Base-by-base conservation (phyloP, 2,888 invertebrate species). In the Tigriopus californicus region DNA sequence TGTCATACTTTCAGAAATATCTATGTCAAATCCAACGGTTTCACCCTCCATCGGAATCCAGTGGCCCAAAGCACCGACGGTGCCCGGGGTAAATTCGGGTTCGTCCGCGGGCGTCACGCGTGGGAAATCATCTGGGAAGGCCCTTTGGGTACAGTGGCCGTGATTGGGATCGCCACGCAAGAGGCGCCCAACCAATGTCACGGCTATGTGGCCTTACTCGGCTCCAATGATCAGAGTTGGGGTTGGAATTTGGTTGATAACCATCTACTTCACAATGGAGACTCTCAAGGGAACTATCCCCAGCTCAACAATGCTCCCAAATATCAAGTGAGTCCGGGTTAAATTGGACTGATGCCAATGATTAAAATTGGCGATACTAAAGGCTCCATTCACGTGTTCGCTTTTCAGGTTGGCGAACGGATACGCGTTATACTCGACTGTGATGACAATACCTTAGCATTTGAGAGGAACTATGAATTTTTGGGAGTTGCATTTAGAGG, bases 71-170 rank as follows among this genome's bases (percentile, higher is more conserved):
- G 92, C 73, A 97, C 95, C 61, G 97, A 98, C 75, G 94, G 88
- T 64, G 85, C 83, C 66, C 80, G 85, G 73, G 86, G 80, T 64
- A 95, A 88, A 78, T 81, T 88, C 52, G 71, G 92, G 1, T 94
- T 92, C 71, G 77, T 82, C 66, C 80, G 84, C 69, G 95, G 94
- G 10, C 79, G 94, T 63, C 95, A 95, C 74, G 86, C 91, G 24
- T 95, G 95, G 95, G 94, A 95, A 75, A 85, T 95, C 10, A 88
- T 91, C 72, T 95, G 94, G 94, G 92, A 94, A 75, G 95, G 97
- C 15, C 97, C 97, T 2, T 74, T 97, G 62, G 97, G 97, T 11
- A 98, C 97, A 1, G 95, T 97, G 22, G 97, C 97, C 48, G 94
- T 97, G 48, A 84, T 98, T 67, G 97, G 91, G 44, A 83, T 94